These are phyloP conservation scores for Apomyelois bistriatella DNA, from an alignment of 2,888 invertebrate species.

Conservation along the genomic window DNA sequence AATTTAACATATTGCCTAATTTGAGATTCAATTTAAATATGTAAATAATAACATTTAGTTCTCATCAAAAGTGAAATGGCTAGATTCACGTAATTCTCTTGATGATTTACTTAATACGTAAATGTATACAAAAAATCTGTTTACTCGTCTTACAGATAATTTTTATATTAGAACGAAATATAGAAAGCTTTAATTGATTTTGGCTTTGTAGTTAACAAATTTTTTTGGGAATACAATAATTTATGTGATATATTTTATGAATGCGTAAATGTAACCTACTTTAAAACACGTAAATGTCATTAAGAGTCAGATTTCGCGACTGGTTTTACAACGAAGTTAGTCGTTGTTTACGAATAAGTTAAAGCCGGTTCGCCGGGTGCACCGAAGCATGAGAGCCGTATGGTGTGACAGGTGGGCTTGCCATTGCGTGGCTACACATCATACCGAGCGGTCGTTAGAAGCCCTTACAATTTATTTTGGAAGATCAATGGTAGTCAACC, in stretches of 20 bases:
- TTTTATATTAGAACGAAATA: neutral
- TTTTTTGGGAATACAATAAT: too few relatives aligned
- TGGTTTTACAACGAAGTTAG: slow-evolving; percentile 11
- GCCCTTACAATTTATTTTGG: slow-evolving; percentile 31
- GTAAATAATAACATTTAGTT: slow-evolving; percentile 26
- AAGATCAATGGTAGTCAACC: slow-evolving; percentile 5
- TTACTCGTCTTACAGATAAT: neutral
- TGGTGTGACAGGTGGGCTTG: slow-evolving; percentile 34
- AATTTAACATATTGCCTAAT: slow-evolving; percentile 31
- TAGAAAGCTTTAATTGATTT: neutral
- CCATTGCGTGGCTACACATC: slow-evolving; percentile 43
- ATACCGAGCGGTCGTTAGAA: slow-evolving; percentile 33
- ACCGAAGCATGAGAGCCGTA: slow-evolving; percentile 28
- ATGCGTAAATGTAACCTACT: neutral
- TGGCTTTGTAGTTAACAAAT: too few relatives aligned
- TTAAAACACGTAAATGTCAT: slow-evolving; percentile 1
- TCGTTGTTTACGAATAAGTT: slow-evolving; percentile 18
- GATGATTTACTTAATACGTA: slow-evolving; percentile 12
- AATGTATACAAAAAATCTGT: neutral
- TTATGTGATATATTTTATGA: too few relatives aligned
- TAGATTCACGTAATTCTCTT: slow-evolving; percentile 26
- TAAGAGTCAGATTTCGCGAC: slow-evolving; percentile 1
- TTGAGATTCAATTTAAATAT: slow-evolving; percentile 30
- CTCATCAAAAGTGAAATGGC: slow-evolving; percentile 31
- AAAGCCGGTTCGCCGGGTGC: slow-evolving; percentile 34